phyloP scores from a whole-genome alignment of 2,113 vertebrate species.

The Bos indicus region DNA sequence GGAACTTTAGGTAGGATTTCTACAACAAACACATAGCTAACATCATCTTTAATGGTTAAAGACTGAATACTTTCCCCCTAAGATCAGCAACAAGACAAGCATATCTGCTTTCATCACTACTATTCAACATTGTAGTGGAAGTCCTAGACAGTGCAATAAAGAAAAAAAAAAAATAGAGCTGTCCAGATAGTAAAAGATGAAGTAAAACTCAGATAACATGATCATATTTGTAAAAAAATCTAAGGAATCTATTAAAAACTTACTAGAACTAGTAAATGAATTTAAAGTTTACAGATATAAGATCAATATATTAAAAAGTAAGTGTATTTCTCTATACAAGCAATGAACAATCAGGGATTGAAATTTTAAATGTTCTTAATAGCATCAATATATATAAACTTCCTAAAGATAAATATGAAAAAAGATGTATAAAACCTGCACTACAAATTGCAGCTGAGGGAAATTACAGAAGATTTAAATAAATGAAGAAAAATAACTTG shows the following conservation, averaged over 20 bases:
- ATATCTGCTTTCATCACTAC: not conserved
- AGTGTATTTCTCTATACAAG: not conserved
- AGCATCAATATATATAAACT: not conserved
- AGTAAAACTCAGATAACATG: not conserved
- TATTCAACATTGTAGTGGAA: not conserved
- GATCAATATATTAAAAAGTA: not conserved
- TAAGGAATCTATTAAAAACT: not conserved
- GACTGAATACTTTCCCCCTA: not conserved
- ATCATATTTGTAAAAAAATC: not conserved
- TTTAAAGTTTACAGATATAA: not conserved
- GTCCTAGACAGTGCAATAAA: not conserved
- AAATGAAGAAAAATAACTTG: not conserved
- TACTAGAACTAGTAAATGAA: not conserved
- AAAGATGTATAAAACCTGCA: not conserved
- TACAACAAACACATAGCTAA: not conserved
- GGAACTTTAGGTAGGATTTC: not conserved
- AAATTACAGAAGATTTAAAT: not conserved
- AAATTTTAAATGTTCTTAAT: not conserved
- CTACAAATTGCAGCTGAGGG: not conserved
- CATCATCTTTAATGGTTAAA: not conserved
- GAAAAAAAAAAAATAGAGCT: not conserved
- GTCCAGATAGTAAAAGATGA: not conserved
- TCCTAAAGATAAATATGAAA: not conserved
- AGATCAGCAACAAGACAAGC: not conserved
- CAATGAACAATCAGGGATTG: not conserved